Evolutionary conservation across 2,113 vertebrate genomes (phyloP).

Genomic region (Pomatorhinus ruficollis): DNA sequence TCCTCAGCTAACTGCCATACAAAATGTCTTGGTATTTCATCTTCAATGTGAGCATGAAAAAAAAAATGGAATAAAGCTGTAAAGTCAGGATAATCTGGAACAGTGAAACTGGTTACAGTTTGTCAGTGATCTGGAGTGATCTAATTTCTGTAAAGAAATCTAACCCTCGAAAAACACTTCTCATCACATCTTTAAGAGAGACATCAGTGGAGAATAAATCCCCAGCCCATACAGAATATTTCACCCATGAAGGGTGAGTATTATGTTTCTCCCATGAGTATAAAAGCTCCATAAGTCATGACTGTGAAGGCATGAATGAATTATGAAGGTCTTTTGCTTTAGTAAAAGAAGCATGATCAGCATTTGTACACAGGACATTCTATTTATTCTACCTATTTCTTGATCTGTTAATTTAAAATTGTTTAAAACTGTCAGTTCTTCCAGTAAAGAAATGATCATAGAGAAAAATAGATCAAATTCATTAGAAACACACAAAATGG

Average conservation of each 20-base stretch:
- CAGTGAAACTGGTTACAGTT: neutral
- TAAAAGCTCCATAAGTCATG: slow-evolving; percentile 47
- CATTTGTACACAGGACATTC: neutral
- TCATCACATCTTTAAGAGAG: neutral
- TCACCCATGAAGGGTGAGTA: slow-evolving; percentile 60
- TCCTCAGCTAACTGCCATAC: neutral
- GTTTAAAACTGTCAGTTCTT: slow-evolving; percentile 17
- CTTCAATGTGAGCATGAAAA: neutral
- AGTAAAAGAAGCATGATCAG: slow-evolving; percentile 28
- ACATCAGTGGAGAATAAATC: slow-evolving; percentile 18
- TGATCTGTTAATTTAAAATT: slow-evolving; percentile 45
- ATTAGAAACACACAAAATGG: neutral
- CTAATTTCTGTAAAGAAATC: neutral
- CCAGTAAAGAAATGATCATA: neutral
- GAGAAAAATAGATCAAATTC: neutral
- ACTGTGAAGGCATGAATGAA: slow-evolving; percentile 25
- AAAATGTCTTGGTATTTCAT: neutral
- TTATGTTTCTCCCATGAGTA: slow-evolving; percentile 49
- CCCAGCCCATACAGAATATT: slow-evolving; percentile 21
- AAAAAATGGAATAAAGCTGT: neutral
- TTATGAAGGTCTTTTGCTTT: slow-evolving; percentile 30
- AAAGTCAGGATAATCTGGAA: neutral
- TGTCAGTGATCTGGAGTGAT: neutral
- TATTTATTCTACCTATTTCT: slow-evolving; percentile 45
- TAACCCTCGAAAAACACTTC: neutral